Percentiles rank a stretch among this genome's conserved stretches.
These are phyloP conservation scores for Tenthredo scrophulariae DNA, from an alignment of 2,888 invertebrate species.

Conservation along the genomic window DNA sequence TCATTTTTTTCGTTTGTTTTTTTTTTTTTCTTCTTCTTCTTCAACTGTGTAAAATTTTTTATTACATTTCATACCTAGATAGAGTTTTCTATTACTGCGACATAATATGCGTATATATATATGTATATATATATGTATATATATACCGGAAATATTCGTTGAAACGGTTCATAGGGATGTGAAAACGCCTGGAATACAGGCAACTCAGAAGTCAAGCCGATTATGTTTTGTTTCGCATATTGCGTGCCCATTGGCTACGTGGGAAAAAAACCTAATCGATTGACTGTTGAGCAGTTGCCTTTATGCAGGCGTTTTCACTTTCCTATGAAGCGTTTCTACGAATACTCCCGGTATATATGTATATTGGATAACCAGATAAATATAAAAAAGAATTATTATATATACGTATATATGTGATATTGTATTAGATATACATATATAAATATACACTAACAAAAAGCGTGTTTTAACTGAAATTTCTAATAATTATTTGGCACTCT, in stretches of 20 bases:
- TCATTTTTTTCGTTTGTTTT: not conserved
- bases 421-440: not conserved
- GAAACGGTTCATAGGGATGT: too few species aligned
- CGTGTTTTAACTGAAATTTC: constrained; percentile 10
- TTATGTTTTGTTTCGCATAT: too few species aligned
- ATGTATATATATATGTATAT: too few species aligned
- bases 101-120: not conserved
- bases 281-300: too few species aligned
- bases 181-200: too few species aligned
- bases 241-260: too few species aligned
- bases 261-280: too few species aligned
- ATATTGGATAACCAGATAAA: constrained; percentile 46
- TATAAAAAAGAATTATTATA: not conserved
- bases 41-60: not conserved
- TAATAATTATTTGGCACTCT: constrained; percentile 75
- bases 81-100: not conserved
- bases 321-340: too few species aligned
- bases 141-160: too few species aligned
- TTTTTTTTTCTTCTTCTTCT: not conserved
- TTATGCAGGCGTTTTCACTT: too few species aligned
- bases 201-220: too few species aligned
- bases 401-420: not conserved
- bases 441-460: constrained; percentile 4
- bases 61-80: not conserved
- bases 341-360: too few species aligned